Percentiles rank a stretch among this genome's conserved stretches.
phyloP scores from a whole-genome alignment of 2,797 vertebrate genomes.

The Catharus ustulatus region DNA sequence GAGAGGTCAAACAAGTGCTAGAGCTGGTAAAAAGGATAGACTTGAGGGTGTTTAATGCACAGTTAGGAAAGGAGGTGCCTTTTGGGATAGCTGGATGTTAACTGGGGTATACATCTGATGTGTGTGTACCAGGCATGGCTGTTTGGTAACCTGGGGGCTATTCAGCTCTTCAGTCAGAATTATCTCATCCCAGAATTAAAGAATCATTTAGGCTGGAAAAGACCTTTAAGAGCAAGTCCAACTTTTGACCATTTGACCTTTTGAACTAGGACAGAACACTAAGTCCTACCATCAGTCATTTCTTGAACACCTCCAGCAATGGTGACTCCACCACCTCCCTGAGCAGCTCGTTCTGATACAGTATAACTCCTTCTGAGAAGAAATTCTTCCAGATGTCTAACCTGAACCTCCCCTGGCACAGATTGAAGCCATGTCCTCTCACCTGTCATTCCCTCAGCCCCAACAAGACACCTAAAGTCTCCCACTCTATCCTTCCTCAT shows the following conservation, averaged over 20 bases:
- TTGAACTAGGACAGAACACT: neutral
- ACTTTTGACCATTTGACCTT: neutral
- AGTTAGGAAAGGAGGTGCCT: neutral
- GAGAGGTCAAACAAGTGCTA: neutral
- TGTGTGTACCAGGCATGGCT: neutral
- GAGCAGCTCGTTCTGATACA: accelerated
- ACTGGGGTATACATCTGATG: neutral
- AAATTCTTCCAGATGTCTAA: neutral
- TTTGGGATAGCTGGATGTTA: neutral
- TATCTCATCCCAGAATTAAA: neutral
- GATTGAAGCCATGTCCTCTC: neutral
- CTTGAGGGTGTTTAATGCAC: neutral
- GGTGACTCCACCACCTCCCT: neutral
- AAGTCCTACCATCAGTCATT: no score
- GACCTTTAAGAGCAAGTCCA: neutral
- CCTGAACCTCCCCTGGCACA: neutral
- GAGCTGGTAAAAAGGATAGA: neutral
- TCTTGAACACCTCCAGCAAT: neutral
- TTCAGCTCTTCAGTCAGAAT: neutral
- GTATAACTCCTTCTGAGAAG: neutral
- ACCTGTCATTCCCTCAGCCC: neutral
- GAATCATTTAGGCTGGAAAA: neutral
- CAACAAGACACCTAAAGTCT: neutral
- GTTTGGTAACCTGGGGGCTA: neutral
- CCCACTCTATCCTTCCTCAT: neutral